Conservation (phyloP, 2,888 invertebrate genomes). For the Platypus cylindrus region DNA sequence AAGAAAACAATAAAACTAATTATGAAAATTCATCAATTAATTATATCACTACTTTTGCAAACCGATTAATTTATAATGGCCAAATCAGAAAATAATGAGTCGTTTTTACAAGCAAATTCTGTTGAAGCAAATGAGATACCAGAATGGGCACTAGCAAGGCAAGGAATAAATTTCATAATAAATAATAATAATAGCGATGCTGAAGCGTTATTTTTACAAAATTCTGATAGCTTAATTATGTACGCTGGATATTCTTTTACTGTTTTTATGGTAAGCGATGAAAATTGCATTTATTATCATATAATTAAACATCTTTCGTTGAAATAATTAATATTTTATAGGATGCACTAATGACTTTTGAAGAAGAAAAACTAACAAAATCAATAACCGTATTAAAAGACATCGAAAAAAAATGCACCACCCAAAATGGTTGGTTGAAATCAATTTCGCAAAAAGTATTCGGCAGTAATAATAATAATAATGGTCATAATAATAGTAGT, state of each 20-base stretch:
- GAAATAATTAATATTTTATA: slow-evolving; percentile 26
- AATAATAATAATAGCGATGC: slow-evolving; percentile 38
- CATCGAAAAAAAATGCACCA: slow-evolving; percentile 45
- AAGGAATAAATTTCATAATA: slow-evolving; percentile 36
- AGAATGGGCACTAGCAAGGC: slow-evolving; percentile 34
- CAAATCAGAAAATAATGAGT: neutral
- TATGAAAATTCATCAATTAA: too few species aligned
- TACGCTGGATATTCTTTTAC: slow-evolving; percentile 38
- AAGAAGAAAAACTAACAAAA: slow-evolving; percentile 49
- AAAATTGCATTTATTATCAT: neutral
- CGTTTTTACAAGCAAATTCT: slow-evolving; percentile 1
- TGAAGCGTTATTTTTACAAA: slow-evolving; percentile 33
- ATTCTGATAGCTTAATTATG: slow-evolving; percentile 36
- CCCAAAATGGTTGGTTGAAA: slow-evolving; percentile 41
- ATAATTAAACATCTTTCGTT: neutral
- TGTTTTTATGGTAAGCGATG: slow-evolving; percentile 39
- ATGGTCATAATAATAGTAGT: too few species aligned
- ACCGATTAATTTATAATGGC: too few species aligned
- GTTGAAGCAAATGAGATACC: slow-evolving; percentile 14
- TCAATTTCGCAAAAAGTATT: slow-evolving; percentile 37
- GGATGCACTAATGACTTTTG: slow-evolving; percentile 59
- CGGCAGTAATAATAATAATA: slow-evolving; percentile 12
- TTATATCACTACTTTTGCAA: too few species aligned
- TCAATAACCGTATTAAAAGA: slow-evolving; percentile 45
- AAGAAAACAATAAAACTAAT: too few species aligned